Base-by-base conservation (phyloP, 2,888 invertebrate genomes). In the Phyto melanocephala region DNA sequence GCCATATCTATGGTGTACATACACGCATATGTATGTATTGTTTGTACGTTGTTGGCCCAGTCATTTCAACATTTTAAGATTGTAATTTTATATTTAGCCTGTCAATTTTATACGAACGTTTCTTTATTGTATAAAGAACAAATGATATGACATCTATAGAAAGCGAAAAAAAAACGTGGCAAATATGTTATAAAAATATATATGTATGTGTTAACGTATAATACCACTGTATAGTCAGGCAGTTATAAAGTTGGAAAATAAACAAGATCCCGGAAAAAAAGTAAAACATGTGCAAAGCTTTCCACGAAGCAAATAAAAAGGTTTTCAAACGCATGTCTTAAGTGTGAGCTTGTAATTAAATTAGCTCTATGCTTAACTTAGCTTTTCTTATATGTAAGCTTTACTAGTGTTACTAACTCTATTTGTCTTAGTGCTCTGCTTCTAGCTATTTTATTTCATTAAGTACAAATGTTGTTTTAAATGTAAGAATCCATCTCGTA, bases 61-160 rank as follows among this genome's bases (percentile, higher is more conserved):
- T 47, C 60, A 60, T 62, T 54, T 47, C 33, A 35, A 42, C 47
- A n/a, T n/a, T 80, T 40, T 58, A 13, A 63, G 58, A 65, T 71
- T 71, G 71, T 72, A 72, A 22, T 58, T 50, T 60, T 78, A 47
- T 58, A 56, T 71, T 72, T 58, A 79, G 63, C 28, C 65, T 79
- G 71, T 58, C 78, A 70, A 58, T 71, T 60, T 60, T 50, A 33
- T 42, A 22, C 37, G 54, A 75, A 70, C n/a, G n/a, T 70, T 62
- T 45, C 11, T 45, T 17, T 45, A 15, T 15, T 56, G 8, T 65
- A 50, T 50, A 17, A 35, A 47, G 22, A 5, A 33, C 15, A 68
- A 68, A 56, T 45, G 65, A 42, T 71, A 20, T 45, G 22, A 17
- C 40, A 68, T 37, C 52, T 71, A 20, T 56, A 50, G 56, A 28